Conservation (phyloP, 2,888 invertebrate genomes). For the Drosophila limbata region DNA sequence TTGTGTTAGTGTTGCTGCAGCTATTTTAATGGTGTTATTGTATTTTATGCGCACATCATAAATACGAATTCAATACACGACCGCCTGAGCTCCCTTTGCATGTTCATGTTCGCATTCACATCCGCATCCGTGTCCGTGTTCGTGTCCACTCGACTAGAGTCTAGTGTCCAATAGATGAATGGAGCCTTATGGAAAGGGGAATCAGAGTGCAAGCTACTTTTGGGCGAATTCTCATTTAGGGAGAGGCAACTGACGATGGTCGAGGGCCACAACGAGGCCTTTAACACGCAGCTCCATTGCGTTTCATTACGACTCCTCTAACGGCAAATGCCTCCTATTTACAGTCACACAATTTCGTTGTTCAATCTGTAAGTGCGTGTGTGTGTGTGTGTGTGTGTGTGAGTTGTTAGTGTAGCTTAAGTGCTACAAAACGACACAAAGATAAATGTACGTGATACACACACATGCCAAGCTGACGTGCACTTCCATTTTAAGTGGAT, state of each 20-base stretch:
- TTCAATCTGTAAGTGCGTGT: slow-evolving; percentile 22
- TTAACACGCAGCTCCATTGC: slow-evolving; percentile 74
- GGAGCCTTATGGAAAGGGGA: not conserved
- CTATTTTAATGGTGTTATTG: slow-evolving; percentile 73
- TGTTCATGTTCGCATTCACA: not conserved
- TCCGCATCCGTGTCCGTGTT: slow-evolving; percentile 4
- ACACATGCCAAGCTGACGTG: slow-evolving; percentile 52
- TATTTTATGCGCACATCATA: slow-evolving; percentile 77
- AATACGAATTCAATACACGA: slow-evolving; percentile 75
- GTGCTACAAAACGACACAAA: slow-evolving; percentile 79
- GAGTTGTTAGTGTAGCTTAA: slow-evolving; percentile 72
- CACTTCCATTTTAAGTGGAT: slow-evolving; percentile 74
- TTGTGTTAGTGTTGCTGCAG: slow-evolving; percentile 43
- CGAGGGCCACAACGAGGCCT: slow-evolving; percentile 55
- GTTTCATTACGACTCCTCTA: slow-evolving; percentile 72
- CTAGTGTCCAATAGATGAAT: slow-evolving; percentile 5
- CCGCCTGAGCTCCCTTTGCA: slow-evolving; percentile 6
- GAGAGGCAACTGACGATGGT: slow-evolving; percentile 5
- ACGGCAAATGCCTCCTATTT: slow-evolving; percentile 51
- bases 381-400: slow-evolving; percentile 23
- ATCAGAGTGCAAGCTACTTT: slow-evolving; percentile 51
- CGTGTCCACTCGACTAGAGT: slow-evolving; percentile 11
- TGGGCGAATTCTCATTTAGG: slow-evolving; percentile 57
- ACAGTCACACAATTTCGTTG: slow-evolving; percentile 56
- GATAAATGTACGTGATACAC: slow-evolving; percentile 78